Evolutionary conservation across 2,888 invertebrate genomes (phyloP).

Genomic region (Lasioglossum lativentre): DNA sequence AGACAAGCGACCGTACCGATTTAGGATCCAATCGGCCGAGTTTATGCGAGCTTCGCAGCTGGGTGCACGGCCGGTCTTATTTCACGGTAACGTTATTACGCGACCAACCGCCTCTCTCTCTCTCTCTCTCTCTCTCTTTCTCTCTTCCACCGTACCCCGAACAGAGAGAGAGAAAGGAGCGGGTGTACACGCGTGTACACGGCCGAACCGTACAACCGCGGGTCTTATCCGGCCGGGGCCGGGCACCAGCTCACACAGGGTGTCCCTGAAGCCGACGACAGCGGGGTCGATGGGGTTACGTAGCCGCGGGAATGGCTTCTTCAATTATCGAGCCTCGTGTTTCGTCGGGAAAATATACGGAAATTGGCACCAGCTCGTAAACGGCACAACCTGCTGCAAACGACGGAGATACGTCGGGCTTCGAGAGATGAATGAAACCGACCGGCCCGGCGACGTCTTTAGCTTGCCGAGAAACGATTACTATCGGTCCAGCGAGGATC

Average conservation of each 20-base stretch:
- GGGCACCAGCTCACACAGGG: slow-evolving; percentile 54
- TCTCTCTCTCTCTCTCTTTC: neutral
- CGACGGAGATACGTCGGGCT: slow-evolving; percentile 10
- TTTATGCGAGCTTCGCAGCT: slow-evolving; percentile 79
- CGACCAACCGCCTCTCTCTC: slow-evolving; percentile 39
- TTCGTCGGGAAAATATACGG: slow-evolving; percentile 49
- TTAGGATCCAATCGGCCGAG: slow-evolving; percentile 78
- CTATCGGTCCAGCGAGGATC: no score
- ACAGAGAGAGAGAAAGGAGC: neutral
- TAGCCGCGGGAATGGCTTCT: slow-evolving; percentile 41
- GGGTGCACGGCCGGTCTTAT: slow-evolving; percentile 74
- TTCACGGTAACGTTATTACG: slow-evolving; percentile 75
- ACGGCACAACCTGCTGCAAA: slow-evolving; percentile 9
- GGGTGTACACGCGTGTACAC: slow-evolving; percentile 48
- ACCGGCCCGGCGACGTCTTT: neutral
- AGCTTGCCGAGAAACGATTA: no score
- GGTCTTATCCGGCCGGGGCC: slow-evolving; percentile 46
- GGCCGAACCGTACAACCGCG: slow-evolving; percentile 48
- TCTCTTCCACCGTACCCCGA: neutral
- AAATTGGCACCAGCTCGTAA: slow-evolving; percentile 29
- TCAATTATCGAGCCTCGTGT: slow-evolving; percentile 52
- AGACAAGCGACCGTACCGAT: slow-evolving; percentile 76
- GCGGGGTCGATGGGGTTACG: slow-evolving; percentile 56
- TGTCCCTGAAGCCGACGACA: slow-evolving; percentile 62
- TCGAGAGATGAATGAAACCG: slow-evolving; percentile 11